phyloP scores from a whole-genome alignment of 2,113 vertebrate species.

The Barnardius zonarius region DNA sequence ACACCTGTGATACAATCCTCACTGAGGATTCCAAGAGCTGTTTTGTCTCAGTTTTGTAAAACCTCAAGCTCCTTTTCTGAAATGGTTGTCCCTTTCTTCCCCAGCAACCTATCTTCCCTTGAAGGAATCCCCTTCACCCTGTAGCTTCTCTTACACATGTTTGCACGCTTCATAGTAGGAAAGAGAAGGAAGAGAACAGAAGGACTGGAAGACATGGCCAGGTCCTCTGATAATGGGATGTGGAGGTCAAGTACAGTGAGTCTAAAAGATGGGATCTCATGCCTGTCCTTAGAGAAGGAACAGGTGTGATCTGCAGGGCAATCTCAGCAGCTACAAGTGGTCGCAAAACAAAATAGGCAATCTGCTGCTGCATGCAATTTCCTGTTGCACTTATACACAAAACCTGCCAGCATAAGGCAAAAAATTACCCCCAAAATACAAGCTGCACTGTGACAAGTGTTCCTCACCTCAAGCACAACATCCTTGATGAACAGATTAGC shows the following conservation, averaged over 20 bases:
- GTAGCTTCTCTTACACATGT: not conserved
- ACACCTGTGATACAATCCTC: fast-evolving
- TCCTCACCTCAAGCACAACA: not conserved
- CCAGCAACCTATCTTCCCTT: not conserved
- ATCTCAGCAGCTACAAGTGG: not conserved
- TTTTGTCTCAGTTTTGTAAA: not conserved
- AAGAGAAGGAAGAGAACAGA: not conserved
- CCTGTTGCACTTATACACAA: not conserved
- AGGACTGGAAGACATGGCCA: not conserved
- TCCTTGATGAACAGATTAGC: not conserved
- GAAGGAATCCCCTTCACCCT: not conserved
- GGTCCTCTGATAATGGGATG: not conserved
- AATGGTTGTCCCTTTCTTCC: not conserved
- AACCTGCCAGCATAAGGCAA: not conserved
- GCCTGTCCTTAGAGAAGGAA: not conserved
- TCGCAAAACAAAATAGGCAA: not conserved
- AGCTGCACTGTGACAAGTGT: not conserved
- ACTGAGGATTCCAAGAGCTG: not conserved
- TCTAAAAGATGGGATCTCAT: not conserved
- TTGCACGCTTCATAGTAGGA: not conserved
- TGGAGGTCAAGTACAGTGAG: not conserved
- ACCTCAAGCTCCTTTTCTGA: not conserved
- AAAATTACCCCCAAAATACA: fast-evolving
- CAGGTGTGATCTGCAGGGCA: not conserved
- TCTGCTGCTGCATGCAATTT: not conserved